Evolutionary conservation across 1,140 invertebrate species (phyloP), one percentile per base, ranked within the genome.

Genomic region (Psix sp.): DNA sequence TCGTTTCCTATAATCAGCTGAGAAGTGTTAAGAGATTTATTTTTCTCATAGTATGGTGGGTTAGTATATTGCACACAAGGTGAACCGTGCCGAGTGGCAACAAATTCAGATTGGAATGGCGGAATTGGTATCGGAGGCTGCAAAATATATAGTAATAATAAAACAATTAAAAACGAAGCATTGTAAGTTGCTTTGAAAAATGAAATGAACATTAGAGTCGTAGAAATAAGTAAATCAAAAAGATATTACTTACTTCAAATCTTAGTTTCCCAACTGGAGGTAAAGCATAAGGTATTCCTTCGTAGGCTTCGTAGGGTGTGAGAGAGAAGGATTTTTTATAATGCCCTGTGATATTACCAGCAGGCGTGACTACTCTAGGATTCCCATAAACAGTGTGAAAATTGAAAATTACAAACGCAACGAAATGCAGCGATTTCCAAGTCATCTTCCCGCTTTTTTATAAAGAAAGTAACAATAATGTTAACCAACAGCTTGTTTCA

Each of bases 171-270:
- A 60, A 78, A 81, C 16, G 63, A 80, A 38, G 17, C n/a, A 31
- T 46, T 24, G 3, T 24, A 9, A 5, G 21, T 13, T 26, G 13
- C 17, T n/a, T 4, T 43, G n/a, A 43, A 24, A 24, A 24, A 5
- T 24, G 4, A 24, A 9, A 4, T 24, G 4, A 5, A 9, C 9
- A 5, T 5, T 5, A 5, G 9, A 24, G 4, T 24, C 4, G 4
- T 24, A 24, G 21, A 24, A 24, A 4, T 5, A 24, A 5, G 21
- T 24, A 5, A 38, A 33, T 10, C n/a, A 26, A 9, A 42, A 21
- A 42, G 20, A 24, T 6, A 21, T 20, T 21, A 31, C 3, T 67
- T 87, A 91, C 87, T 77, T 84, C 82, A 75, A 91, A 92, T 62
- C 91, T 80, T 9, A 38, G 14, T 16, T 54, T 11, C 13, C 48